Base-by-base conservation (phyloP, 2,113 vertebrate genomes). In the Pogona vitticeps region DNA sequence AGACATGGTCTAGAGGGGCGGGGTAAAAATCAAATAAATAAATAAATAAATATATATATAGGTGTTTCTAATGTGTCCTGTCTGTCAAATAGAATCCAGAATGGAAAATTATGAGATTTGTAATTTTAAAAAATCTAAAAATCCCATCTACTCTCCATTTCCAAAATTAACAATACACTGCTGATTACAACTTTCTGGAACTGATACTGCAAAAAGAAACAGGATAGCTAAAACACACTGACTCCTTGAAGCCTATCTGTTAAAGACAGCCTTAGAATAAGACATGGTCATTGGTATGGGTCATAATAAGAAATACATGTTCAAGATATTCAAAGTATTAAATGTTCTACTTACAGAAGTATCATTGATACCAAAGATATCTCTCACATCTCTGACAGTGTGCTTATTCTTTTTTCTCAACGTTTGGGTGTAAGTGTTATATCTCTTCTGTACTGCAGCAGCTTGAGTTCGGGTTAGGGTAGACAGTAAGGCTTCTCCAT, bases 361-460 rank as follows among this genome's bases (percentile, higher is more conserved):
- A 42, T 97, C 96, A 1, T 67, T 89, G 42, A 96, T 94, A 67
- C 97, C 96, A 92, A 99, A 99, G 89, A 99, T 92, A 33, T 99
- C 98, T 36, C 98, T 92, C 68, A 99, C 98, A 46, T 99, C 98
- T 89, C 97, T 95, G 73, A 97, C 93, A 6, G 98, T 94, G 59
- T 98, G 97, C 79, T 97, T 97, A 92, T 97, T 98, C 89, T 97
- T 98, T 82, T 96, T 98, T 92, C 96, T 97, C 92, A 98, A 92
- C 0, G 98, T 99, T 87, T 98, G 97, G 0, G 97, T 98, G 90
- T 99, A 99, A 52, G 98, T 98, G 86, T 98, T 98, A 76, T 99
- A 97, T 82, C 98, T 97, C 91, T 96, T 98, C 91, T 97, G 97
- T 63, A 99, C 99, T 0, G 98, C 98, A 3, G 98, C 97, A 0